Evolutionary conservation across 2,113 vertebrate genomes (phyloP).

Genomic region (Istiophorus platypterus): DNA sequence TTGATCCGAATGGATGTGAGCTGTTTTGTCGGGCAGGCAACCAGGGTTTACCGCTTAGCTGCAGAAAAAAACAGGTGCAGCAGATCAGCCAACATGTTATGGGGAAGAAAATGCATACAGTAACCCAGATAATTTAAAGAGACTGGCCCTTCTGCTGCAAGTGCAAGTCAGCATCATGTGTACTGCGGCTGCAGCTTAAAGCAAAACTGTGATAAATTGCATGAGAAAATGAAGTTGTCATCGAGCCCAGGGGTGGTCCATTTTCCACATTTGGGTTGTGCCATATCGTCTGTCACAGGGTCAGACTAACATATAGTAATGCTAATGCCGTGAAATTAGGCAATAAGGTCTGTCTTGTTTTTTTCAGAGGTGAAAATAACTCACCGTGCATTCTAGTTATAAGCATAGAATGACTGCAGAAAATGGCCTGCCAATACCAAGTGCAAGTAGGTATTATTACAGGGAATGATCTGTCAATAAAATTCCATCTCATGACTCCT

Average conservation of each 20-base stretch:
- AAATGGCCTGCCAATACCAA: conserved; percentile 60
- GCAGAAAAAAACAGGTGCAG: conserved; percentile 29
- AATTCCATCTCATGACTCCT: conserved; percentile 43
- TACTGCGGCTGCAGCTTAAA: conserved; percentile 50
- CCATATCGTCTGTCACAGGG: conserved; percentile 35
- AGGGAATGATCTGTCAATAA: conserved; percentile 62
- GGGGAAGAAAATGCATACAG: conserved; percentile 30
- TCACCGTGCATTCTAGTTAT: conserved; percentile 14
- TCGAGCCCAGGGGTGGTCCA: conserved; percentile 37
- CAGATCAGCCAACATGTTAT: conserved; percentile 18
- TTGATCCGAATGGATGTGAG: conserved; percentile 43
- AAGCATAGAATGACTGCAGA: conserved; percentile 38
- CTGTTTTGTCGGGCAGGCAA: conserved; percentile 28
- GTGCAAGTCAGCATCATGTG: conserved; percentile 37
- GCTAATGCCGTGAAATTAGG: conserved; percentile 40
- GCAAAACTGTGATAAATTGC: conserved; percentile 65
- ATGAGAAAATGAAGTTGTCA: conserved; percentile 66
- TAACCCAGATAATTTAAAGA: conserved; percentile 46
- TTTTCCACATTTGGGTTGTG: conserved; percentile 49
- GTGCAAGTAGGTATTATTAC: conserved; percentile 60
- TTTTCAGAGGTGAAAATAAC: conserved; percentile 35
- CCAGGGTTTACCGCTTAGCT: conserved; percentile 31
- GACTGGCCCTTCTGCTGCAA: conserved; percentile 37
- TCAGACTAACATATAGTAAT: conserved; percentile 36
- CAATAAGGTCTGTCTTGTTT: background rate